Conservation (phyloP, 2,797 vertebrate genomes). For the Rhinoraja longicauda region DNA sequence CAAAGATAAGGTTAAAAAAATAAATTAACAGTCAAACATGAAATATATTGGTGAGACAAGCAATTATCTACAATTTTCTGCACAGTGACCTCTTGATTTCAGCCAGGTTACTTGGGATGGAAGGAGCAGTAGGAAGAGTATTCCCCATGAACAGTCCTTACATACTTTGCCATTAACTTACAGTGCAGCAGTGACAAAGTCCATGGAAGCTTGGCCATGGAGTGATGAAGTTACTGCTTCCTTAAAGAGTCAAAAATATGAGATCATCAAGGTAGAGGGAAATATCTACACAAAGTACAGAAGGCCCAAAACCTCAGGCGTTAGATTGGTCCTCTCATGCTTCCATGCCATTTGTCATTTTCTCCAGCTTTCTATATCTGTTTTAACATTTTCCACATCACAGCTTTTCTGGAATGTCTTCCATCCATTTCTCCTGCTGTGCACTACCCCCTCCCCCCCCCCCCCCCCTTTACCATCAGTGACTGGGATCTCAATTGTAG, state of each 20-base stretch:
- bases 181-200: background rate
- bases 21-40: conserved; percentile 1
- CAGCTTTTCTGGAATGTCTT: too few relatives aligned
- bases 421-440: too few relatives aligned
- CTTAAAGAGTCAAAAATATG: background rate
- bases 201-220: background rate
- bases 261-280: background rate
- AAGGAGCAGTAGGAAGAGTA: background rate
- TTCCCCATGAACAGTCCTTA: background rate
- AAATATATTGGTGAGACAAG: conserved; percentile 13
- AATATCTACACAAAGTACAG: background rate
- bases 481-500: too few relatives aligned
- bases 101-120: background rate
- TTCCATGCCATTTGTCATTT: too few relatives aligned
- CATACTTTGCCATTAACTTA: background rate
- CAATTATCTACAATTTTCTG: background rate
- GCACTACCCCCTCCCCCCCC: too few relatives aligned
- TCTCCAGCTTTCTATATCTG: too few relatives aligned
- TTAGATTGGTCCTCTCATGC: background rate
- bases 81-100: conserved; percentile 11
- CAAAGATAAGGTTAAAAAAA: conserved; percentile 11
- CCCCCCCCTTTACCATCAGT: too few relatives aligned
- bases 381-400: too few relatives aligned
- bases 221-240: background rate
- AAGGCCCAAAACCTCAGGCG: background rate